Conservation (phyloP, 2,888 invertebrate genomes). For the Vandiemenella viatica region DNA sequence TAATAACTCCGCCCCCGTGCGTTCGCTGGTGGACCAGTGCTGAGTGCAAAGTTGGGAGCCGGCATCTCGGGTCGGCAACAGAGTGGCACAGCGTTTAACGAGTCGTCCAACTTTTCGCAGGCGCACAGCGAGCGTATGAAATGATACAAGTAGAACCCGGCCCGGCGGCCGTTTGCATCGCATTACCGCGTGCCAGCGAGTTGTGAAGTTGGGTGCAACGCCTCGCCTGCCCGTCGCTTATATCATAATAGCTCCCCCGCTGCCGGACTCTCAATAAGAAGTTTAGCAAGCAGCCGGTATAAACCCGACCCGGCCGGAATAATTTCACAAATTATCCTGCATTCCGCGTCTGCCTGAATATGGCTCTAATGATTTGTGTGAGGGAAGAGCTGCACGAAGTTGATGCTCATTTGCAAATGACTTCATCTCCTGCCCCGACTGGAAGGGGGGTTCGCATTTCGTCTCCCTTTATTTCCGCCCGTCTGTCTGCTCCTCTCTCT, state of each 20-base stretch:
- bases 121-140: neutral
- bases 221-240: neutral
- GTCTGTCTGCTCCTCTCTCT: conserved; percentile 3
- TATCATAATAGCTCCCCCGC: neutral
- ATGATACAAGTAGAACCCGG: neutral
- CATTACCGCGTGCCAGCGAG: neutral
- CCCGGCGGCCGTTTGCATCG: neutral
- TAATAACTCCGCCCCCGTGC: no score
- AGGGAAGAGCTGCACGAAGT: conserved; percentile 2
- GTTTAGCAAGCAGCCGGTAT: neutral
- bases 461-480: conserved; percentile 6
- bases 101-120: neutral
- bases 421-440: conserved; percentile 16
- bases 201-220: neutral
- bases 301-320: conserved; percentile 23
- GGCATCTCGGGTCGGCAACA: no score
- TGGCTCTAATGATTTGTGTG: conserved; percentile 23
- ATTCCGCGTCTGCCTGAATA: conserved; percentile 25
- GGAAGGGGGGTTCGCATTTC: no score
- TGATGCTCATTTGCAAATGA: conserved; percentile 17
- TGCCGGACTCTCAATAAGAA: neutral
- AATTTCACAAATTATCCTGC: conserved; percentile 29
- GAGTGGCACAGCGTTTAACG: no score
- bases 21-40: no score
- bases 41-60: no score